A percentile compares a stretch with the other conserved stretches of the same genome.
phyloP scores from a whole-genome alignment of 2,113 vertebrate genomes.

The Pteruthius melanotis region DNA sequence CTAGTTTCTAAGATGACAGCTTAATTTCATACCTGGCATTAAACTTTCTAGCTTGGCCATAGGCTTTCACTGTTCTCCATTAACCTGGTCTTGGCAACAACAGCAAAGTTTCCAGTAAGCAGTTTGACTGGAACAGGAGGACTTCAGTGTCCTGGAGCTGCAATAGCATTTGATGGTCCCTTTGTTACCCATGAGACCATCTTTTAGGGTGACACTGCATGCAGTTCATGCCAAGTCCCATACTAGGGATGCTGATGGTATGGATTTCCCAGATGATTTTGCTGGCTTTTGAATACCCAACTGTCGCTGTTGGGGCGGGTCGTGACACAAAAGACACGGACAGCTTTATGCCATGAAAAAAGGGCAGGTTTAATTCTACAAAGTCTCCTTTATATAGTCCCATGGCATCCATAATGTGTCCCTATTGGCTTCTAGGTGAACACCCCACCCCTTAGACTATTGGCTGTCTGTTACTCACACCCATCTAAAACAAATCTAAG shows the following conservation, averaged over 20 bases:
- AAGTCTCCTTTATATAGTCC: no score
- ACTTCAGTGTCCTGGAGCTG: conserved; percentile 9
- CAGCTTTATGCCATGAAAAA: no score
- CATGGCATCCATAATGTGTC: no score
- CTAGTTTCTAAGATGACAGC: not conserved
- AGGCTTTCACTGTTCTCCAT: not conserved
- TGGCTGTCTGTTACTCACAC: no score
- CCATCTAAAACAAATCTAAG: no score
- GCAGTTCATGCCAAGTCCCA: not conserved
- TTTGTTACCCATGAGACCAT: not conserved
- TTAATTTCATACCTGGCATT: conserved; percentile 49
- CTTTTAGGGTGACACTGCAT: not conserved
- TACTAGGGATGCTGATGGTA: not conserved
- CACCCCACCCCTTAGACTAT: no score
- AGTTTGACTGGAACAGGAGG: conserved; percentile 17
- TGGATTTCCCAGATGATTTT: conserved; percentile 26
- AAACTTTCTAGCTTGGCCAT: not conserved
- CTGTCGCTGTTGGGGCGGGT: not conserved
- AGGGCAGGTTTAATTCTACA: no score
- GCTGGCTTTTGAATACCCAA: not conserved
- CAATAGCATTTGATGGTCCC: not conserved
- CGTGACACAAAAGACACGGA: no score
- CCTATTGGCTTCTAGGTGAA: no score
- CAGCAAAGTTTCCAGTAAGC: conserved; percentile 43
- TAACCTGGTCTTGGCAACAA: conserved; percentile 26